Evolutionary conservation across 2,888 invertebrate genomes (phyloP), one percentile per base, ranked within the genome.

Genomic region (Crepidodera aurea): DNA sequence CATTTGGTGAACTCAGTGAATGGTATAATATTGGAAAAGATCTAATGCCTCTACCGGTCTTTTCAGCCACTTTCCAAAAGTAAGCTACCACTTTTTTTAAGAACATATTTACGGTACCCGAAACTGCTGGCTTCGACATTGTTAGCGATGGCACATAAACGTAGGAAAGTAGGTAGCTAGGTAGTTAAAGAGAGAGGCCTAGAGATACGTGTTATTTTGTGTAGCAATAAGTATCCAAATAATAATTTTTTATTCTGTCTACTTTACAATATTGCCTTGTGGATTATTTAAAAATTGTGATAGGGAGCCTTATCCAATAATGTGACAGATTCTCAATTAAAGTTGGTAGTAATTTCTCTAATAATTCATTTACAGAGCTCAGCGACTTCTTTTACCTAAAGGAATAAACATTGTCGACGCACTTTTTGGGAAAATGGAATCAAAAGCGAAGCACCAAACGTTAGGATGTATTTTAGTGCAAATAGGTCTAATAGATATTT

Each of bases 11-110:
- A 46, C 37, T 93, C 93, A 94, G 92, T 0, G 93, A 94, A 75
- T 95, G 94, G 94, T 82, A 88, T 8, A 90, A 90, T 66, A 94
- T 96, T 93, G 95, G 91, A 2, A 82, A 84, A 7, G 84, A 88
- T 34, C 84, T 95, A 46, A 87, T 94, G 87, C 82, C 84, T 69
- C 83, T 95, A 22, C 90, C 91, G 0, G 80, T 86, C 1, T 94
- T 95, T 78, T 85, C 87, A 29, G 83, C 87, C 46, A 88, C 93
- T 12, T 88, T 95, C 67, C 81, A 88, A 65, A 84, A 79, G 85
- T 85, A 73, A 51, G 29, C 34, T 10, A 13, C 8, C 5, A 2
- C n/a, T n/a, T n/a, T n/a, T n/a, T n/a, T n/a, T n/a, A n/a, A n/a
- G n/a, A n/a, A 27, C 10, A n/a, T 8, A 4, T 1, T 34, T 34